A percentile compares a stretch with the other conserved stretches of the same genome.
These are phyloP conservation scores for Telmatochromis brichardi DNA, from an alignment of 2,113 vertebrate species.

Conservation along the genomic window DNA sequence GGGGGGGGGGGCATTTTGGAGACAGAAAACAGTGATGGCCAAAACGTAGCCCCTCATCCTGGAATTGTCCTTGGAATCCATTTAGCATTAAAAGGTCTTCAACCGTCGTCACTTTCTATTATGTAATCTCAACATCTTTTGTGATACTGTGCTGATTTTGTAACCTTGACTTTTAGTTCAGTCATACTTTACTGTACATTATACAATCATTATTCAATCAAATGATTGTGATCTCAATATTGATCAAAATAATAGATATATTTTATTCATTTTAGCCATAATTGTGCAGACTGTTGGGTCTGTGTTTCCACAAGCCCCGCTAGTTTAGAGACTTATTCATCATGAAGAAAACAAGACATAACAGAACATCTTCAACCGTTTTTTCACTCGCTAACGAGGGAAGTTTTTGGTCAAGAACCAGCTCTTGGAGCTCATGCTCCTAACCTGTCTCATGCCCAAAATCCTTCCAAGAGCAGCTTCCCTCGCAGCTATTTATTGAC, in stretches of 20 bases:
- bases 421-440: accelerated
- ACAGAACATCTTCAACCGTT: background rate
- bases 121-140: no score
- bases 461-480: background rate
- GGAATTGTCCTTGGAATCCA: background rate
- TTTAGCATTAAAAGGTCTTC: background rate
- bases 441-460: background rate
- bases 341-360: background rate
- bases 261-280: background rate
- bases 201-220: background rate
- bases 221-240: background rate
- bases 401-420: background rate
- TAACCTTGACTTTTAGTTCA: no score
- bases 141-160: no score
- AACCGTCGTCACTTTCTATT: no score
- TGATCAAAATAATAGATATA: background rate
- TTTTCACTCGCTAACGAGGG: background rate
- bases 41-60: background rate
- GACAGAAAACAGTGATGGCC: no score
- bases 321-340: background rate
- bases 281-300: background rate
- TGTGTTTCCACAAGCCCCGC: no score
- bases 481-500: background rate
- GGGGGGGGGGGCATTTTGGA: no score
- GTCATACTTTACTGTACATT: no score